These are phyloP conservation scores for Heteromormyrus szaboi DNA, from an alignment of 2,797 vertebrate species.

Conservation along the genomic window DNA sequence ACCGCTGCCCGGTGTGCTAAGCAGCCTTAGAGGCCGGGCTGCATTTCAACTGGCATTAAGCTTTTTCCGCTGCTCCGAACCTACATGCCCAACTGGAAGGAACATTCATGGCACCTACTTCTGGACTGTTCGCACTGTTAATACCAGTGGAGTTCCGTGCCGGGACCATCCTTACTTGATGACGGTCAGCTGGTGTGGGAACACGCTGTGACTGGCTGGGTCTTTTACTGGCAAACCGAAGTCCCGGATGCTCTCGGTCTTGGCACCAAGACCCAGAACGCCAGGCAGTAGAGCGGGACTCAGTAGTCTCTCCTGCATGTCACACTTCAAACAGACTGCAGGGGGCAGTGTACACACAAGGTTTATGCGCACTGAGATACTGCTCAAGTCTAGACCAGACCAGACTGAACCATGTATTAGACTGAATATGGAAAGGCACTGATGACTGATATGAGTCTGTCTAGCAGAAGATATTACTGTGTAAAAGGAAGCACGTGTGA, in stretches of 20 bases:
- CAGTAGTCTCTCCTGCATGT: conserved; percentile 81
- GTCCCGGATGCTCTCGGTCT: conserved; percentile 58
- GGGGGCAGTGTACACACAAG: conserved; percentile 15
- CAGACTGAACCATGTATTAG: not conserved
- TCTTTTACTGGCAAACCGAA: conserved; percentile 54
- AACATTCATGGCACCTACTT: not conserved
- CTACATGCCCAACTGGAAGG: not conserved
- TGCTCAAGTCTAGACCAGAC: not conserved
- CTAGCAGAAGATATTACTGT: not conserved
- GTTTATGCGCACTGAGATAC: not conserved
- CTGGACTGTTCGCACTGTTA: not conserved
- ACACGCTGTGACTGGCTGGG: conserved; percentile 49
- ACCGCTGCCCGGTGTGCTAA: not conserved
- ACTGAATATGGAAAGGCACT: not conserved
- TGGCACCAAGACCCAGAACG: conserved; percentile 44
- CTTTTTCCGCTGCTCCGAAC: not conserved
- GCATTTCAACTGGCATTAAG: not conserved
- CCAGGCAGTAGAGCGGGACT: conserved; percentile 72
- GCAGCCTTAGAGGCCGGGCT: not conserved
- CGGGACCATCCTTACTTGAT: conserved; percentile 66
- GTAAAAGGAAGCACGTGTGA: not conserved
- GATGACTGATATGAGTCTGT: not conserved
- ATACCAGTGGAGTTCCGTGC: not conserved
- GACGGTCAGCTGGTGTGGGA: conserved; percentile 58
- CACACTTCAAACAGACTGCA: conserved; percentile 83